These are phyloP conservation scores for Brotula barbata DNA, from an alignment of 2,797 vertebrate genomes.

Conservation along the genomic window DNA sequence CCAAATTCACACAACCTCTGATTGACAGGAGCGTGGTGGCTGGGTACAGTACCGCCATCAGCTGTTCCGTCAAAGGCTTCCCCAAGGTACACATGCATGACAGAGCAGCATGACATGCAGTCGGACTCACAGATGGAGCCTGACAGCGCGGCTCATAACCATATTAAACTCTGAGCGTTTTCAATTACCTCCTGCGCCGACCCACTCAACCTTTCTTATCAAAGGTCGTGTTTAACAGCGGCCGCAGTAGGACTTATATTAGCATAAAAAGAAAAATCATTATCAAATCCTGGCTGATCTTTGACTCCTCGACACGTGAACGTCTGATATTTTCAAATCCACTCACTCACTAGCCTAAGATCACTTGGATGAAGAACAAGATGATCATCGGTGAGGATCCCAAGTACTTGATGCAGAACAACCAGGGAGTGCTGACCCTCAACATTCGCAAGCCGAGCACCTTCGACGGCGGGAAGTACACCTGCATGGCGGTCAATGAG, in stretches of 20 bases:
- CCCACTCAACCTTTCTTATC: not conserved
- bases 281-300: not conserved
- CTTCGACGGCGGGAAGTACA: constrained; percentile 88
- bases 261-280: not conserved
- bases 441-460: constrained; percentile 91
- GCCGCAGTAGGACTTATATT: not conserved
- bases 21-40: constrained; percentile 84
- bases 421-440: constrained; percentile 93
- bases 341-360: constrained; percentile 84
- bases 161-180: constrained; percentile 6
- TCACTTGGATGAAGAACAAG: constrained; percentile 95
- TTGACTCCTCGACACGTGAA: not conserved
- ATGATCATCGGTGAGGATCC: constrained; percentile 89
- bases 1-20: constrained; percentile 87
- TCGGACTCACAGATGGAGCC: constrained; percentile 13
- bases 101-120: constrained; percentile 17
- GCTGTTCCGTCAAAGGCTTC: constrained; percentile 84
- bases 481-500: constrained; percentile 87
- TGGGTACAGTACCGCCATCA: constrained; percentile 87
- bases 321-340: not conserved
- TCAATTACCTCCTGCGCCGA: not conserved
- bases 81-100: constrained; percentile 80
- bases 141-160: constrained; percentile 13
- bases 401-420: constrained; percentile 92
- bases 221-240: constrained; percentile 7